Base-by-base conservation (phyloP, 2,888 invertebrate species). In the Xestia c-nigrum region DNA sequence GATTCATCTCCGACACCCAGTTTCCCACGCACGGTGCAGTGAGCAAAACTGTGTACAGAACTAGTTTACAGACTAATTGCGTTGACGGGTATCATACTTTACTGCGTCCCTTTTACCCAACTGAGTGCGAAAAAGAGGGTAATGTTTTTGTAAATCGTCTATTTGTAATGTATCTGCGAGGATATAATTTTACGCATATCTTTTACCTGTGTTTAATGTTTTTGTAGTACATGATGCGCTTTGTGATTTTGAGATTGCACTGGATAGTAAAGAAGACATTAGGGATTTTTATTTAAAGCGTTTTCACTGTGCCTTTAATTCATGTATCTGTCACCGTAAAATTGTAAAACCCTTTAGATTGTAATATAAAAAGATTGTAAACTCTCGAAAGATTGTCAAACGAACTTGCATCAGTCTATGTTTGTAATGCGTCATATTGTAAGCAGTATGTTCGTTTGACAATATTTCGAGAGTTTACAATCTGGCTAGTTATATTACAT, bases 51-150 rank as follows among this genome's bases (percentile, higher is more conserved):
- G 57, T 69, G 76, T 72, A 47, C 74, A 81, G 74, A 88, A 88
- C 85, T 83, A 87, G 87, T 88, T 87, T 81, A 87, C 72, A 72
- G 64, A 69, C 74, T 88, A 88, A 88, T 87, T 87, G 78, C 83
- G 82, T 63, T 73, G 69, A 84, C 83, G 64, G 74, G 82, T 85
- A 88, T 87, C 80, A 84, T 88, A 83, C 88, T 87, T 83, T 74
- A 73, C 81, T 73, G 76, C 82, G 88, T 80, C 83, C 88, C 74
- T 87, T 85, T 87, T 88, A 85, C 38, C 71, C 83, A 88, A 87
- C 89, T 86, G 75, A 81, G 86, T 88, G 87, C 78, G 79, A 86
- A 87, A 88, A 88, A 67, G 79, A 87, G 88, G 88, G 71, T 88
- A 88, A 88, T 89, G 83, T 81, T 83, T 85, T 76, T 81, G 72